Percentiles rank a stretch among this genome's conserved stretches.
phyloP scores from a whole-genome alignment of 2,113 vertebrate species.

The Hyperoodon ampullatus region DNA sequence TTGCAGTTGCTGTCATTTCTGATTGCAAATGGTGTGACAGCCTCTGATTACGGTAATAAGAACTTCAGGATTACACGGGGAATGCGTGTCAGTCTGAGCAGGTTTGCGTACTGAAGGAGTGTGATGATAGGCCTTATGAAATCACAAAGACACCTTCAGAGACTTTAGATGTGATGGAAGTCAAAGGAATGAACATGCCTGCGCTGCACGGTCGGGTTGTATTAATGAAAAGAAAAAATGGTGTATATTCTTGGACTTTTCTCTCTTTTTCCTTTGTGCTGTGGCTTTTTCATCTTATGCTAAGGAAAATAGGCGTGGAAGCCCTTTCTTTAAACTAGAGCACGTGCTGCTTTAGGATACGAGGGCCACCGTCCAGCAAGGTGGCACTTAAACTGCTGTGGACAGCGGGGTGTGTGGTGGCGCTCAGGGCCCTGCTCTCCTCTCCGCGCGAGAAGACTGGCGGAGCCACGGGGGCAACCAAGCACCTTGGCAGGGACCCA shows the following conservation, averaged over 20 bases:
- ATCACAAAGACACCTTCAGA: conserved; percentile 76
- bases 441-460: background rate
- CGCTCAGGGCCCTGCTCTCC: background rate
- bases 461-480: background rate
- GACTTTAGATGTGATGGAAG: conserved; percentile 78
- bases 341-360: conserved; percentile 4
- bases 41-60: conserved; percentile 78
- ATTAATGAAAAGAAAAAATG: conserved; percentile 80
- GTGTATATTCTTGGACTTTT: conserved; percentile 66
- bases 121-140: conserved; percentile 84
- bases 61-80: conserved; percentile 76
- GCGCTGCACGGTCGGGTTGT: conserved; percentile 67
- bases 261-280: conserved; percentile 23
- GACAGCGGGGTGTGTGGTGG: background rate
- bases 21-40: conserved; percentile 76
- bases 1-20: conserved; percentile 83
- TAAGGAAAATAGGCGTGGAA: conserved; percentile 46
- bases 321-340: conserved; percentile 38
- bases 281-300: conserved; percentile 22
- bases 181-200: conserved; percentile 79
- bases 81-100: conserved; percentile 72
- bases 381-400: background rate
- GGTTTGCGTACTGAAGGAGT: conserved; percentile 81
- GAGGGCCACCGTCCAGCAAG: background rate
- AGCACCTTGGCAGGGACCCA: background rate